Conservation (phyloP, 2,113 vertebrate species). For the Passer domesticus region DNA sequence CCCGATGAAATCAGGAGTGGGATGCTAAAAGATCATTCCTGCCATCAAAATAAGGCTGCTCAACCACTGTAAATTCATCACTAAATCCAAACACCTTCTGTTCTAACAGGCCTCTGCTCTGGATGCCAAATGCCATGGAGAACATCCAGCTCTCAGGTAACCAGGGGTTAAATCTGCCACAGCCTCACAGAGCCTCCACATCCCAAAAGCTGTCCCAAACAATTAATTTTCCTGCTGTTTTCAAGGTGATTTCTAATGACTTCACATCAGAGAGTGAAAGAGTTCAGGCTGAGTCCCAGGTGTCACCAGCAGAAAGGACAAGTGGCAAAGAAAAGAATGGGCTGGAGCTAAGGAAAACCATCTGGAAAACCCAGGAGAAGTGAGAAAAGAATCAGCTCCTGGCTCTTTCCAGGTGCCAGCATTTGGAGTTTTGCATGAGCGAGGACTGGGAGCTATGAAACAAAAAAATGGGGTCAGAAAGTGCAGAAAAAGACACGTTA, state of each 20-base stretch:
- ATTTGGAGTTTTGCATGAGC: rapidly evolving
- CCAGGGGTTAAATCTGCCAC: not conserved
- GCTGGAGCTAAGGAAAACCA: not conserved
- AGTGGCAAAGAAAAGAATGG: not conserved
- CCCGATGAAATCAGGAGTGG: not conserved
- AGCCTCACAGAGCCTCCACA: not conserved
- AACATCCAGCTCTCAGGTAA: not conserved
- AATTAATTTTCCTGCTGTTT: rapidly evolving
- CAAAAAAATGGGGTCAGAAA: not conserved
- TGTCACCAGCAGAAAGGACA: not conserved
- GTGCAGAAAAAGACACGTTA: not conserved
- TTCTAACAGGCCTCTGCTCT: not conserved
- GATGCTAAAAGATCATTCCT: not conserved
- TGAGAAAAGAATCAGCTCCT: not conserved
- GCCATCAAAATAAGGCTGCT: not conserved
- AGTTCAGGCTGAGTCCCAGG: not conserved
- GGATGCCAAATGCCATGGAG: not conserved
- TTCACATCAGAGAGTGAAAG: not conserved
- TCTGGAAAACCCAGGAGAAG: not conserved
- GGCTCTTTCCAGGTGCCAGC: not conserved
- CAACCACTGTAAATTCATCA: not conserved
- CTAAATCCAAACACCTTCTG: not conserved
- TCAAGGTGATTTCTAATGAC: not conserved
- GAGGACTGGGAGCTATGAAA: not conserved
- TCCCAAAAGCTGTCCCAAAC: not conserved